A percentile compares a stretch with the other conserved stretches of the same genome.
Conservation (phyloP, 2,797 vertebrate genomes). For the Cyclura pinguis region DNA sequence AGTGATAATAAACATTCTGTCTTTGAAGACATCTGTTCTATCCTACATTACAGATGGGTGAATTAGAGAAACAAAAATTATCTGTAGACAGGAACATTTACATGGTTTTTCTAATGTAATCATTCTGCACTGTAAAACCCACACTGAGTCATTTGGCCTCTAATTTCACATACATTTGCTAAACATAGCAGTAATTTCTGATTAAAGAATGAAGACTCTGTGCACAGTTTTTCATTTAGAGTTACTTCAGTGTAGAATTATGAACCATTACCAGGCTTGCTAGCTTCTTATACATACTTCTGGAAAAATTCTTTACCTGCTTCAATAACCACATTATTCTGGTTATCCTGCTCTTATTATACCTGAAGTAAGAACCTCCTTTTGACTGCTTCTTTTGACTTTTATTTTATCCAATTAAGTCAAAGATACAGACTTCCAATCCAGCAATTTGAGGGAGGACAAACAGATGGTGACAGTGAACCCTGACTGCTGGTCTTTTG, state of each 20-base stretch:
- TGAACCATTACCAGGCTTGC: not conserved
- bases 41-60: slow-evolving; percentile 46
- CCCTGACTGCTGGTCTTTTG: not conserved
- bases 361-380: not conserved
- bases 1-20: slow-evolving; percentile 59
- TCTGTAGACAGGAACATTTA: slow-evolving; percentile 53
- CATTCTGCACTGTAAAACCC: slow-evolving; percentile 32
- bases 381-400: not conserved
- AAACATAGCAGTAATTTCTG: slow-evolving; percentile 45
- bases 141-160: slow-evolving; percentile 47
- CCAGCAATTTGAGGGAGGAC: not conserved
- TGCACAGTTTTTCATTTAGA: slow-evolving; percentile 12
- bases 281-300: not conserved
- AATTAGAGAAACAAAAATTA: slow-evolving; percentile 66
- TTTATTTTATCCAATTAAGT: not conserved
- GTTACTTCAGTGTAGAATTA: slow-evolving; percentile 16
- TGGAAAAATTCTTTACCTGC: not conserved
- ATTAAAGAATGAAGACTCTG: slow-evolving; percentile 41
- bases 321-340: not conserved
- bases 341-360: not conserved
- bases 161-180: slow-evolving; percentile 58
- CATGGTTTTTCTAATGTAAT: slow-evolving; percentile 61
- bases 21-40: slow-evolving; percentile 64
- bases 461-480: not conserved
- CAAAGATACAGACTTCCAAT: not conserved